Evolutionary conservation across 2,797 vertebrate species (phyloP), one percentile per base, ranked within the genome.

Genomic region (Strix occidentalis): DNA sequence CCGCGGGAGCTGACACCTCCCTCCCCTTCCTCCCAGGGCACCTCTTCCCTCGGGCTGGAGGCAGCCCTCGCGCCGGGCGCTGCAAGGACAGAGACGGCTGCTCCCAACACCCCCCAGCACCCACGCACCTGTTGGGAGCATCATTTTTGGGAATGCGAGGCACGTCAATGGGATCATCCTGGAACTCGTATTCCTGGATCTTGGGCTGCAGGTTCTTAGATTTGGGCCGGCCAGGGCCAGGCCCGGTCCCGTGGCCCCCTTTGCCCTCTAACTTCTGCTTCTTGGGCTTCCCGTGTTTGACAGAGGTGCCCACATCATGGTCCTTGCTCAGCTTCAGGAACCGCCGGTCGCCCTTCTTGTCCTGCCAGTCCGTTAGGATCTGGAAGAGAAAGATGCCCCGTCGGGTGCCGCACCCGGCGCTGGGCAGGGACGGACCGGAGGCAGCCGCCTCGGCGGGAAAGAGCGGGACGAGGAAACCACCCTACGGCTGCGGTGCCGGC

Each of bases 301-400:
- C 98, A 4, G 99, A 98, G 9, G 99, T 98, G 29, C 99, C 98
- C 9, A 99, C 98, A 80, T 99, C 99, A 0, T 99, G 98, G 66
- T 99, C 99, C 97, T 99, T 99, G 45, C 98, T 98, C 90, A 99
- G 91, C 96, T 99, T 99, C 89, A 99, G 94, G 88, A 99, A 99
- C 29, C 99, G 98, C 72, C 99, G 98, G 89, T 99, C 99, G 4
- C 99, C 99, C 94, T 99, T 99, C 97, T 99, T 99, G 97, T 99
- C 99, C 94, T 99, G 99, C 99, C 99, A 99, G 92, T 99, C 99
- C 10, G 99, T 99, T 76, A 99, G 98, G 96, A 99, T 99, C 99
- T 99, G 97, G 81, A 96, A 97, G 6, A 85, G 53, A 97, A 35
- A 5, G 16, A 91, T 53, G 45, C 24, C 24, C 15, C 4, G 0